Evolutionary conservation across 2,888 invertebrate species (phyloP).

Genomic region (Chymomyza fuscimana): DNA sequence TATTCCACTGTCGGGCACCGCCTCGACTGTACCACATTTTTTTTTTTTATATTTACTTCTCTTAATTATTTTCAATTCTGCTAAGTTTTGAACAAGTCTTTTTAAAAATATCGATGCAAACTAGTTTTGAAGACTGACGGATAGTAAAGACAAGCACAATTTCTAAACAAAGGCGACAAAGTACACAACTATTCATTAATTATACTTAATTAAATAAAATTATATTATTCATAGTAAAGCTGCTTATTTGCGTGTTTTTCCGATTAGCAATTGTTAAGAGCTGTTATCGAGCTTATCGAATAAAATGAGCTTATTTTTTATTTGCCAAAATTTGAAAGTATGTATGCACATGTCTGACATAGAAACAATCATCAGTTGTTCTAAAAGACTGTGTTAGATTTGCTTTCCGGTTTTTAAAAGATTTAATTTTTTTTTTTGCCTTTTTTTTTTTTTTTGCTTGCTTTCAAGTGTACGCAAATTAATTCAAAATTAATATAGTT

Average conservation of each 20-base stretch:
- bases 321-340: not conserved
- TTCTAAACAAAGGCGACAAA: no score
- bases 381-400: not conserved
- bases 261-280: not conserved
- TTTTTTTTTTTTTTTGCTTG: not conserved
- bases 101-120: no score
- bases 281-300: not conserved
- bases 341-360: not conserved
- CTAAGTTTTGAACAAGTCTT: no score
- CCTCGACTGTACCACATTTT: no score
- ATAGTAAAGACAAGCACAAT: no score
- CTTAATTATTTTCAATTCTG: not conserved
- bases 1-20: no score
- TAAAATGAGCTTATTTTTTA: not conserved
- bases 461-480: constrained; percentile 6
- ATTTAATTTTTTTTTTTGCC: not conserved
- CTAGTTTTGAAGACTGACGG: no score
- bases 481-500: constrained; percentile 13
- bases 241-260: not conserved
- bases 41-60: not conserved
- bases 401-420: not conserved
- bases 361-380: not conserved
- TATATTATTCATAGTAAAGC: no score
- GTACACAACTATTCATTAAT: no score
- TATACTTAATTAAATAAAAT: no score